Conservation (phyloP, 2,797 vertebrate species). For the Gymnodraco acuticeps region DNA sequence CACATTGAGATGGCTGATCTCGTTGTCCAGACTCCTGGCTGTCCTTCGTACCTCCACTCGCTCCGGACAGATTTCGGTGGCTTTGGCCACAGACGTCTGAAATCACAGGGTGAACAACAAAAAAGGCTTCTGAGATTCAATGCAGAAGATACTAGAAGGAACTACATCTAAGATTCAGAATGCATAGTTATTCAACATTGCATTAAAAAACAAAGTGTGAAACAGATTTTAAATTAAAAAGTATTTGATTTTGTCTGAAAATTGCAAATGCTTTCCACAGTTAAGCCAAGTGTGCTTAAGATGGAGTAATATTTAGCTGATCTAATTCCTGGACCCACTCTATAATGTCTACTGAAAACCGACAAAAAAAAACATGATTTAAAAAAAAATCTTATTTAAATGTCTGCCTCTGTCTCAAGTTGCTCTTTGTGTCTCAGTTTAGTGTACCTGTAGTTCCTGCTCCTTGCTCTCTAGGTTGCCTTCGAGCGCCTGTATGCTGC, state of each 20-base stretch:
- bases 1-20: constrained; percentile 91
- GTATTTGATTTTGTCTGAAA: not conserved
- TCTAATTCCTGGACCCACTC: not conserved
- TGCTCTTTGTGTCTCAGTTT: no score
- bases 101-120: not conserved
- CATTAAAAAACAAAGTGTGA: not conserved
- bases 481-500: constrained; percentile 83
- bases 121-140: not conserved
- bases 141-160: not conserved
- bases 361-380: not conserved
- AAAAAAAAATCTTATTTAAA: no score
- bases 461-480: constrained; percentile 83
- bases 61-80: constrained; percentile 87
- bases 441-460: constrained; percentile 86
- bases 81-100: constrained; percentile 83
- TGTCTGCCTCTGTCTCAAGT: not conserved
- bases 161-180: not conserved
- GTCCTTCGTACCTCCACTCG: constrained; percentile 87
- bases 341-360: not conserved
- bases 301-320: not conserved
- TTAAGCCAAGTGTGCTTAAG: not conserved
- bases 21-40: constrained; percentile 90
- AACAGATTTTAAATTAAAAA: not conserved
- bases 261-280: not conserved
- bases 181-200: not conserved